phyloP scores from a whole-genome alignment of 2,797 vertebrate species.

The Gymnocypris eckloni region DNA sequence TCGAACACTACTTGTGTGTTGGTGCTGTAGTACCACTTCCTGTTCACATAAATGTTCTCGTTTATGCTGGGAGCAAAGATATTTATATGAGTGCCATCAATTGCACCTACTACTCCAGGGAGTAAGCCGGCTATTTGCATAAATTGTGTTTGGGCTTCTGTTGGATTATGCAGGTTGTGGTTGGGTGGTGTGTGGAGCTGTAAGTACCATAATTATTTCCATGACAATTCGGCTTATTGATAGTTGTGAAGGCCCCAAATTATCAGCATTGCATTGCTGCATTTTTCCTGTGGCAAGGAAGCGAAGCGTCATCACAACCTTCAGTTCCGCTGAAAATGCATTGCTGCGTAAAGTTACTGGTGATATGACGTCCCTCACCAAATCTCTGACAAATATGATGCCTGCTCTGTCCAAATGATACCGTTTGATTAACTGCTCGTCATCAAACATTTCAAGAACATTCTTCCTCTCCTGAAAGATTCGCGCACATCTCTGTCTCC shows the following conservation, averaged over 20 bases:
- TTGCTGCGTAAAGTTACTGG: too few species aligned
- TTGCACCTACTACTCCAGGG: neutral
- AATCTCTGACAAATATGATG: too few species aligned
- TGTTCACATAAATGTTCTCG: neutral
- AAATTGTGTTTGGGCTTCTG: neutral
- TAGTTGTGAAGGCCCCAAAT: neutral
- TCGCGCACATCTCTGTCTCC: too few species aligned
- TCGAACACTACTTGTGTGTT: conserved; percentile 7
- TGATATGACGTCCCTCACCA: too few species aligned
- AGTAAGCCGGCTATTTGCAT: neutral
- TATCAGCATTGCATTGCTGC: neutral
- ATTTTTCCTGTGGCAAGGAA: neutral
- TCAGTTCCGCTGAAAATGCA: neutral
- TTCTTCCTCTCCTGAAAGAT: too few species aligned
- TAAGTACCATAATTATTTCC: neutral
- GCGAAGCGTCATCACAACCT: neutral
- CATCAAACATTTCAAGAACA: too few species aligned
- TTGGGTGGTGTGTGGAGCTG: too few species aligned
- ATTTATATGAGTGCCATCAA: conserved; percentile 12
- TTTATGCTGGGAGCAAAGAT: neutral
- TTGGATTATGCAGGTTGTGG: neutral
- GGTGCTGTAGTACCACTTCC: conserved; percentile 10
- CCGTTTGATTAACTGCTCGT: too few species aligned
- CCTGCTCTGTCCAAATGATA: too few species aligned
- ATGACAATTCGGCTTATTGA: neutral